These are phyloP conservation scores for Ophion slaviceki DNA, from an alignment of 2,888 invertebrate genomes.

Conservation along the genomic window DNA sequence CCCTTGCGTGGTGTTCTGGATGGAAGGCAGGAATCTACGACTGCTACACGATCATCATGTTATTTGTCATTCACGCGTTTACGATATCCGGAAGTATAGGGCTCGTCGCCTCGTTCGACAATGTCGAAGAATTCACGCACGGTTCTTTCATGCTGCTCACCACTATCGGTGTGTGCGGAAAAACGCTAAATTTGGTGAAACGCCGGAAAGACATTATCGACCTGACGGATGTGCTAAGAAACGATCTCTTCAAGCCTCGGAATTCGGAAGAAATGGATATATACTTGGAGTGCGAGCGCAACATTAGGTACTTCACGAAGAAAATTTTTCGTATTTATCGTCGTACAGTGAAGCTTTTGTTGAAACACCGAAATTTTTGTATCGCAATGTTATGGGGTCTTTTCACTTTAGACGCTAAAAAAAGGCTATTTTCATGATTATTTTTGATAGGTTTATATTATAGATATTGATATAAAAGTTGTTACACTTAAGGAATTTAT, in stretches of 20 bases:
- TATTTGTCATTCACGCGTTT: conserved; percentile 50
- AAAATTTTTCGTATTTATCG: not conserved
- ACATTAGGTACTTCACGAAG: conserved; percentile 22
- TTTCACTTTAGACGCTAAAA: too few species aligned
- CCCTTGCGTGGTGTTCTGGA: conserved; percentile 49
- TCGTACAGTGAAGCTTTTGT: too few species aligned
- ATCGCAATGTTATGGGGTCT: too few species aligned
- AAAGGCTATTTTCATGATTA: too few species aligned
- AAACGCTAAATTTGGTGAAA: conserved; percentile 51
- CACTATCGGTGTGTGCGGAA: conserved; percentile 57
- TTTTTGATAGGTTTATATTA: too few species aligned
- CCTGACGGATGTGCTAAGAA: conserved; percentile 28
- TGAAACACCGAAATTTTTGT: too few species aligned
- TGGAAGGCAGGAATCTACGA: conserved; percentile 62
- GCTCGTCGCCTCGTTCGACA: conserved; percentile 54
- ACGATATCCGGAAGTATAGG: conserved; percentile 62
- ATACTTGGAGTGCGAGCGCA: conserved; percentile 17
- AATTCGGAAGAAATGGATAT: conserved; percentile 30
- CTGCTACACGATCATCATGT: conserved; percentile 52
- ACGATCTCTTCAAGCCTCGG: conserved; percentile 37
- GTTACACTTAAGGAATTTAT: too few species aligned
- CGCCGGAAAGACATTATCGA: conserved; percentile 52
- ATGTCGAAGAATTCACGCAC: conserved; percentile 54
- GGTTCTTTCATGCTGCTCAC: conserved; percentile 60
- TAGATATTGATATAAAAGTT: too few species aligned